Evolutionary conservation across 1,140 invertebrate genomes (phyloP).

Genomic region (Trichonephila clavipes): DNA sequence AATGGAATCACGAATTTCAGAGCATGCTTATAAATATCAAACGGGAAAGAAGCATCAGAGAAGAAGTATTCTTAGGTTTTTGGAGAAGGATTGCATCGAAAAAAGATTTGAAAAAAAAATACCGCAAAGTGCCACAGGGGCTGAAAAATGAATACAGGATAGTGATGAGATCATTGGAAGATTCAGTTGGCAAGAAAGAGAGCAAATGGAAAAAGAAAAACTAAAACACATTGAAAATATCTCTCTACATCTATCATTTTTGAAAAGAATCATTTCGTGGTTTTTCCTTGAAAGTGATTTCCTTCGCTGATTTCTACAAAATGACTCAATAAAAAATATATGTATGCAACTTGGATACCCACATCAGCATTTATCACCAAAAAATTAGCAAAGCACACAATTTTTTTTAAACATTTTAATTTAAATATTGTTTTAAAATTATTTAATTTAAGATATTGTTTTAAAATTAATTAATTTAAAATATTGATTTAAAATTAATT

Average conservation of each 20-base stretch:
- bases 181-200: neutral
- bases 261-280: neutral
- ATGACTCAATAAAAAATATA: too few species aligned
- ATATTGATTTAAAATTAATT: too few species aligned
- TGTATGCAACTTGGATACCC: too few species aligned
- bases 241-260: neutral
- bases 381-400: too few species aligned
- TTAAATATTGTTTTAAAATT: too few species aligned
- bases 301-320: neutral
- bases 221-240: neutral
- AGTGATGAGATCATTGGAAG: neutral
- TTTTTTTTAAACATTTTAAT: too few species aligned
- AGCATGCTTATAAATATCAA: slow-evolving; percentile 38
- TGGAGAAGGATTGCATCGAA: neutral
- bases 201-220: neutral
- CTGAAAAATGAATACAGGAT: neutral
- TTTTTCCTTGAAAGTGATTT: neutral
- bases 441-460: too few species aligned
- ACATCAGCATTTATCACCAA: too few species aligned
- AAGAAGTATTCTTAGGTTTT: neutral
- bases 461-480: too few species aligned
- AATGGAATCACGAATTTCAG: neutral
- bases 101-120: neutral
- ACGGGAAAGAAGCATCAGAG: neutral
- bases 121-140: neutral